These are phyloP conservation scores for Dreissena polymorpha DNA, from an alignment of 1,140 invertebrate genomes.

Conservation along the genomic window DNA sequence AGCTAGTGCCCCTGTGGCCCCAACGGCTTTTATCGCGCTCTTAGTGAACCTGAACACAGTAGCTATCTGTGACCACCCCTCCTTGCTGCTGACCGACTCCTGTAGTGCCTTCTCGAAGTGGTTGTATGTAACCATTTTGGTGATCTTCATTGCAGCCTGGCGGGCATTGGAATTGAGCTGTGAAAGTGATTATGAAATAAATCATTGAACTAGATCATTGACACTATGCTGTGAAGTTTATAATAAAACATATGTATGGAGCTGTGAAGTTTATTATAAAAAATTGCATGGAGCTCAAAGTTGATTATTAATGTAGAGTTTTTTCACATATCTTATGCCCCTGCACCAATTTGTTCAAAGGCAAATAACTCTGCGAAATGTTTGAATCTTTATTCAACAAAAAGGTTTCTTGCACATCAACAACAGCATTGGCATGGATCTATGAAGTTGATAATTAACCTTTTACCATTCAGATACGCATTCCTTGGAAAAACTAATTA, in stretches of 20 bases:
- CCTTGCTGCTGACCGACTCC: conserved; percentile 60
- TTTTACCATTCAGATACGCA: too few relatives aligned
- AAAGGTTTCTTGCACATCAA: too few relatives aligned
- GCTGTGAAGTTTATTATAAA: too few relatives aligned
- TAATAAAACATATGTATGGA: too few relatives aligned
- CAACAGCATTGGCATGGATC: conserved; percentile 34
- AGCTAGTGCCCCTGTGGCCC: conserved; percentile 63
- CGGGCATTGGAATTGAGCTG: conserved; percentile 34
- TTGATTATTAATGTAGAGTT: too few relatives aligned
- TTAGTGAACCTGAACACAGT: conserved; percentile 71
- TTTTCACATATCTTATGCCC: too few relatives aligned
- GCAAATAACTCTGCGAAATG: too few relatives aligned
- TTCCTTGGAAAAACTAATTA: too few relatives aligned
- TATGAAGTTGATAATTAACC: neutral
- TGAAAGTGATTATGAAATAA: neutral
- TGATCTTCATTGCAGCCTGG: conserved; percentile 25
- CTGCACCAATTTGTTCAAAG: too few relatives aligned
- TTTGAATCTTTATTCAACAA: too few relatives aligned
- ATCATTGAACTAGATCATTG: neutral
- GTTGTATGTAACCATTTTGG: conserved; percentile 60
- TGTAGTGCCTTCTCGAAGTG: conserved; percentile 68
- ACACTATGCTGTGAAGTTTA: too few relatives aligned
- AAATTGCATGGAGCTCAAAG: too few relatives aligned
- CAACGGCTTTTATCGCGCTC: conserved; percentile 65
- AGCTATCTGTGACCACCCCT: conserved; percentile 71